Evolutionary conservation across 2,888 invertebrate genomes (phyloP).

Genomic region (Agrilus mali): DNA sequence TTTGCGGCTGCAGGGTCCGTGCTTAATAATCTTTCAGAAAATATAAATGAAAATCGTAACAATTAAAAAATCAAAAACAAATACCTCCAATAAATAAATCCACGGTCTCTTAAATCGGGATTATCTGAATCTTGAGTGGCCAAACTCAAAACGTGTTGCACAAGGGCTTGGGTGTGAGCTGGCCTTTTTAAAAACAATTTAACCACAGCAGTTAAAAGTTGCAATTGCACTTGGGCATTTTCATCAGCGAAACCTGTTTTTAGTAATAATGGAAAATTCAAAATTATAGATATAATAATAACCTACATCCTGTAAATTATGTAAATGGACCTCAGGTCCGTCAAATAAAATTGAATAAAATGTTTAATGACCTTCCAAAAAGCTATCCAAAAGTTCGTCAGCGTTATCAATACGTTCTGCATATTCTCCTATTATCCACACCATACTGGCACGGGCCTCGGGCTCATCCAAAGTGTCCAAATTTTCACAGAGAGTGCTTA

Average conservation of each 20-base stretch:
- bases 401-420: slow-evolving; percentile 99
- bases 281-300: slow-evolving; percentile 51
- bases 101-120: slow-evolving; percentile 94
- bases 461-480: slow-evolving; percentile 97
- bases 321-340: too few species aligned
- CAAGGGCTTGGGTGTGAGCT: slow-evolving; percentile 95
- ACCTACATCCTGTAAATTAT: too few species aligned
- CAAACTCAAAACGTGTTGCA: slow-evolving; percentile 86
- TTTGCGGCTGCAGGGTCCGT: slow-evolving; percentile 99
- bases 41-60: neutral
- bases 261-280: neutral
- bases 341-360: too few species aligned
- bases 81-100: slow-evolving; percentile 96
- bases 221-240: slow-evolving; percentile 56
- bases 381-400: slow-evolving; percentile 93
- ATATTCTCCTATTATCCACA: slow-evolving; percentile 92
- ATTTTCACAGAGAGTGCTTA: slow-evolving; percentile 97
- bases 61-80: neutral
- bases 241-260: slow-evolving; percentile 27
- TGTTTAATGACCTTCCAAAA: slow-evolving; percentile 61
- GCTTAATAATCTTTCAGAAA: slow-evolving; percentile 55
- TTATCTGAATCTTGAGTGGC: slow-evolving; percentile 94
- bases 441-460: slow-evolving; percentile 98
- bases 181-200: slow-evolving; percentile 97
- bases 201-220: slow-evolving; percentile 94